A percentile compares a stretch with the other conserved stretches of the same genome.
Conservation (phyloP, 2,888 invertebrate genomes). For the Epirrhoe alternata region DNA sequence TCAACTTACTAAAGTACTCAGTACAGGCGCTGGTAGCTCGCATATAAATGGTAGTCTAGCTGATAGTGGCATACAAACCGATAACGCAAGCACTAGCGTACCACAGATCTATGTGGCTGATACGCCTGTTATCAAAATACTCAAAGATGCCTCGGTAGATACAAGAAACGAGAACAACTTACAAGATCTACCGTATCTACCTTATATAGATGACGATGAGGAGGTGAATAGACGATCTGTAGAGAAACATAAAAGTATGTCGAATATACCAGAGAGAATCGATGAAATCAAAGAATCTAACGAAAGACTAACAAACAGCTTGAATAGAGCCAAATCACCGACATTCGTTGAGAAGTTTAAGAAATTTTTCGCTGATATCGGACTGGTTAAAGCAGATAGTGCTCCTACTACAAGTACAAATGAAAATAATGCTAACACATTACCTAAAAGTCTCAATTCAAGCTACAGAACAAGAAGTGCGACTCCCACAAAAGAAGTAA, state of each 20-base stretch:
- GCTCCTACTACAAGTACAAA: conserved; percentile 44
- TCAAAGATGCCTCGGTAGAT: conserved; percentile 78
- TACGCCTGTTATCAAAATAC: conserved; percentile 54
- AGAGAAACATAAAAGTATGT: conserved; percentile 78
- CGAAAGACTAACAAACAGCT: conserved; percentile 69
- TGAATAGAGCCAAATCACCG: conserved; percentile 76
- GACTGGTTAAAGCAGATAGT: conserved; percentile 69
- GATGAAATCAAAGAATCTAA: conserved; percentile 71
- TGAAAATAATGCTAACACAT: conserved; percentile 54
- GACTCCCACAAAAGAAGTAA: conserved; percentile 61
- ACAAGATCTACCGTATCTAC: conserved; percentile 81
- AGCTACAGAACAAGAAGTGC: conserved; percentile 70
- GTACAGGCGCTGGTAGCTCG: conserved; percentile 76
- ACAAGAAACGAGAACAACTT: conserved; percentile 78
- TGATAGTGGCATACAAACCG: conserved; percentile 80
- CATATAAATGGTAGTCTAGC: conserved; percentile 80
- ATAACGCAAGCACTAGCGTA: conserved; percentile 78
- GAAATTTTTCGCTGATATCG: conserved; percentile 77
- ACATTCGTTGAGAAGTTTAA: conserved; percentile 80
- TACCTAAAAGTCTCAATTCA: conserved; percentile 72
- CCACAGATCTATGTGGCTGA: conserved; percentile 75
- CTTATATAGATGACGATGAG: conserved; percentile 79
- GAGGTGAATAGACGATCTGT: conserved; percentile 63
- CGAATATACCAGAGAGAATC: conserved; percentile 75
- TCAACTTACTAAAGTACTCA: conserved; percentile 76